These are phyloP conservation scores for Nesogale talazaci DNA, from an alignment of 2,113 vertebrate genomes.

Conservation along the genomic window DNA sequence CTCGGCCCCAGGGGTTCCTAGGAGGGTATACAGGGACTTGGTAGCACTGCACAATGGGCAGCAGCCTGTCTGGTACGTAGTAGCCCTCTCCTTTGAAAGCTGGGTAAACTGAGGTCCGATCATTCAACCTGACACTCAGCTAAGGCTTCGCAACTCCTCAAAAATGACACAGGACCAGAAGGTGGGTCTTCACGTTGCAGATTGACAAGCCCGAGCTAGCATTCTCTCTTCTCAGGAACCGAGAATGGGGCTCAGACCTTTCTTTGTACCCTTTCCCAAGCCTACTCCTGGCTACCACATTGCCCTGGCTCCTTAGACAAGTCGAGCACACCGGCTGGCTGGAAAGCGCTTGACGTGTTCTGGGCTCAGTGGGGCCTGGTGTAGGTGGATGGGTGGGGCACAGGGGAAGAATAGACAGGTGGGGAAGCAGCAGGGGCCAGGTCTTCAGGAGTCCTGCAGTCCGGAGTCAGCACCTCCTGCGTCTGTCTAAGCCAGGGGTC, in stretches of 20 bases:
- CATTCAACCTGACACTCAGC: not conserved
- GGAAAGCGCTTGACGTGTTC: too few species aligned
- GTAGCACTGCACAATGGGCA: not conserved
- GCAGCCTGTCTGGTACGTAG: not conserved
- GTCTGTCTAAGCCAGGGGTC: too few species aligned
- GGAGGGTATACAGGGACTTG: too few species aligned
- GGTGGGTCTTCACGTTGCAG: not conserved
- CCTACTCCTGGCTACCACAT: not conserved
- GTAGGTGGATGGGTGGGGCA: accelerated
- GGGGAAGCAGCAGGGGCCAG: accelerated
- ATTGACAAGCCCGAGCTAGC: not conserved
- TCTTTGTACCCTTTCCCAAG: not conserved
- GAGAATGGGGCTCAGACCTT: not conserved
- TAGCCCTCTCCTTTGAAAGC: not conserved
- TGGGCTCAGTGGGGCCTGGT: not conserved
- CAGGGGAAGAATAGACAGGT: not conserved
- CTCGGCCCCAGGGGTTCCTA: not conserved
- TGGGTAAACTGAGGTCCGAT: not conserved
- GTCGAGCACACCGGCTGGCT: accelerated
- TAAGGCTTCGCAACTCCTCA: not conserved
- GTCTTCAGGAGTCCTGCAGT: not conserved
- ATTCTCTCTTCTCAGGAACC: not conserved
- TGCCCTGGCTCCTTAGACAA: not conserved
- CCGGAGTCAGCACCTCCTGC: too few species aligned
- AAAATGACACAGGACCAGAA: not conserved